A percentile compares a stretch with the other conserved stretches of the same genome.
These are phyloP conservation scores for Drosophila robusta DNA, from an alignment of 2,888 invertebrate genomes.

Conservation along the genomic window DNA sequence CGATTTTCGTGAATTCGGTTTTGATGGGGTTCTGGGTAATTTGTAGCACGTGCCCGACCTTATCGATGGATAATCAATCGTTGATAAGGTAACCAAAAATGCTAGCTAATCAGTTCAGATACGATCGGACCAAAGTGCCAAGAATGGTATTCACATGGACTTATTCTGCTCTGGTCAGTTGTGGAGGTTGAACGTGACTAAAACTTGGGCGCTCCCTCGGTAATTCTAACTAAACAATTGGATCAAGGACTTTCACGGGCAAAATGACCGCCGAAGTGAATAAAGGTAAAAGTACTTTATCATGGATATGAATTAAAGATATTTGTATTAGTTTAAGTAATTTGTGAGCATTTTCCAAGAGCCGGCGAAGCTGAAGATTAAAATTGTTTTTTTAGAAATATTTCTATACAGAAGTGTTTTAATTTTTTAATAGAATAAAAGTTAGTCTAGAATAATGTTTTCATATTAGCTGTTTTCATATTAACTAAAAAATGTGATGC, in stretches of 20 bases:
- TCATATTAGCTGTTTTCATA: too few relatives aligned
- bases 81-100: slow-evolving; percentile 42
- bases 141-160: background rate
- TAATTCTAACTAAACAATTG: background rate
- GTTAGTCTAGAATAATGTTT: too few relatives aligned
- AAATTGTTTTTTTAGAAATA: too few relatives aligned
- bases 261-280: slow-evolving; percentile 35
- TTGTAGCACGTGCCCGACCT: slow-evolving; percentile 18
- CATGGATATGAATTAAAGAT: too few relatives aligned
- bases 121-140: slow-evolving; percentile 27
- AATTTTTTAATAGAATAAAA: too few relatives aligned
- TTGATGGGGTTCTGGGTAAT: background rate
- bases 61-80: slow-evolving; percentile 52
- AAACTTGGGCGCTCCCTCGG: background rate
- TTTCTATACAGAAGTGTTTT: too few relatives aligned
- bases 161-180: slow-evolving; percentile 27
- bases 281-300: slow-evolving; percentile 17
- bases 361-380: too few relatives aligned
- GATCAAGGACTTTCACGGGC: background rate
- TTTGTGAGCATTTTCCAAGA: background rate
- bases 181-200: slow-evolving; percentile 21
- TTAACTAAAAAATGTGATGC: too few relatives aligned
- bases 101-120: slow-evolving; percentile 36
- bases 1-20: background rate
- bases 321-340: too few relatives aligned